These are phyloP conservation scores for Pseudotriccus pelzelni DNA, from an alignment of 2,797 vertebrate species.

Conservation along the genomic window DNA sequence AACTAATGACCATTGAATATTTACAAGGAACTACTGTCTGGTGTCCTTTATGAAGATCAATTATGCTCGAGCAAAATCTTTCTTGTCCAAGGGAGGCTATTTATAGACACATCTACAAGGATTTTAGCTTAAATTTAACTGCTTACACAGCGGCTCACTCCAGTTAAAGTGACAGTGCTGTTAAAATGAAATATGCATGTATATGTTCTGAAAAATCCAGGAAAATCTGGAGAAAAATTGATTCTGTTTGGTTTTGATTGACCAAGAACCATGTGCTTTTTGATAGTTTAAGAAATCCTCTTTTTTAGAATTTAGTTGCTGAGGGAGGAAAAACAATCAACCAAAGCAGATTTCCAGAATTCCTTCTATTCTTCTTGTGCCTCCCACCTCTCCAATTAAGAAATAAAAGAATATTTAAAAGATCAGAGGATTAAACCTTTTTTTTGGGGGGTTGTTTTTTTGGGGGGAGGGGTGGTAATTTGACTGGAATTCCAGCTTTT, in stretches of 20 bases:
- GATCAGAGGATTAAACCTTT: background rate
- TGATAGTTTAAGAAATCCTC: background rate
- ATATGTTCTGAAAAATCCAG: background rate
- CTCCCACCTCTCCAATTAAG: background rate
- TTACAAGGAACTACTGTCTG: background rate
- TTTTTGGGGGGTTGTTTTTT: too few species aligned
- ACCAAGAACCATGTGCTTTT: fast-evolving
- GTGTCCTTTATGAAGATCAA: background rate
- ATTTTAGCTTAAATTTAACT: background rate
- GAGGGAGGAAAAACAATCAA: background rate
- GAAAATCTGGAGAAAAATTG: background rate
- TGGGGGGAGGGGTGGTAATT: too few species aligned
- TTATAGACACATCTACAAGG: background rate
- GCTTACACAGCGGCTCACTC: background rate
- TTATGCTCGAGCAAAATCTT: background rate
- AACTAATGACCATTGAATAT: background rate
- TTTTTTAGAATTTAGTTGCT: background rate
- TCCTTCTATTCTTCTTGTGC: background rate
- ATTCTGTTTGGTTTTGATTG: background rate
- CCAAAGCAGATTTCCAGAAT: background rate
- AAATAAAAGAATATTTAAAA: too few species aligned
- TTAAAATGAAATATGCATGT: background rate
- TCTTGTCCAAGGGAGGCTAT: background rate
- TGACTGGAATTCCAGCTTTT: background rate
- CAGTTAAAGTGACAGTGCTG: background rate